Conservation (phyloP, 2,797 vertebrate species). For the Sebastes steindachneri region DNA sequence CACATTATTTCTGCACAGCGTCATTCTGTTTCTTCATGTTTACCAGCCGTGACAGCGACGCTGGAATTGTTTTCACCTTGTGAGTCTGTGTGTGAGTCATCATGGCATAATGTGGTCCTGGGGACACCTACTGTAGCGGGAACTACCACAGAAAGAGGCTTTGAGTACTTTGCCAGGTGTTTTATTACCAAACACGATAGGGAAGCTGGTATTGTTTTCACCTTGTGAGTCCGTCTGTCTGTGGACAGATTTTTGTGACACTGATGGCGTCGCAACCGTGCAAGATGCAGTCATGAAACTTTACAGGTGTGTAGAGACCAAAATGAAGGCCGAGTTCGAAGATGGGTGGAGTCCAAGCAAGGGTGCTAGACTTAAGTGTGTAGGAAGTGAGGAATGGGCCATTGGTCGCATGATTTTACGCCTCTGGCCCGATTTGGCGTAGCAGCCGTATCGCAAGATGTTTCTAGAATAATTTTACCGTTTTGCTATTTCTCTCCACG, state of each 20-base stretch:
- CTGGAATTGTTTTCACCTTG: not conserved
- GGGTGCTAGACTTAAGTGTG: too few species aligned
- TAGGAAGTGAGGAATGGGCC: too few species aligned
- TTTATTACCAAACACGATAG: too few species aligned
- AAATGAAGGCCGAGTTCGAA: not conserved
- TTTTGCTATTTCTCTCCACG: not conserved
- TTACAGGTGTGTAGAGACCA: not conserved
- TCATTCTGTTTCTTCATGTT: not conserved
- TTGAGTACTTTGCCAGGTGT: not conserved
- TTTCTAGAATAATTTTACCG: not conserved
- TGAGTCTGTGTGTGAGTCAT: not conserved
- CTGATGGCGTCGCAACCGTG: not conserved
- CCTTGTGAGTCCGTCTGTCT: not conserved
- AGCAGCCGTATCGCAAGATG: not conserved
- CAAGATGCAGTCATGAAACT: not conserved
- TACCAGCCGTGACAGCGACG: not conserved
- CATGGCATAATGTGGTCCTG: not conserved
- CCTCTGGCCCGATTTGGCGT: not conserved
- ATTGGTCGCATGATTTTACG: accelerated
- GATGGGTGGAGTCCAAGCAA: too few species aligned
- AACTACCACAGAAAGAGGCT: not conserved
- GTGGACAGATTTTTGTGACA: not conserved
- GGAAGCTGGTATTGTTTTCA: too few species aligned
- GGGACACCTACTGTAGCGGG: not conserved
- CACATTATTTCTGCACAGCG: not conserved